Evolutionary conservation across 2,797 vertebrate species (phyloP).

Genomic region (Stomatorhinus walkeri): DNA sequence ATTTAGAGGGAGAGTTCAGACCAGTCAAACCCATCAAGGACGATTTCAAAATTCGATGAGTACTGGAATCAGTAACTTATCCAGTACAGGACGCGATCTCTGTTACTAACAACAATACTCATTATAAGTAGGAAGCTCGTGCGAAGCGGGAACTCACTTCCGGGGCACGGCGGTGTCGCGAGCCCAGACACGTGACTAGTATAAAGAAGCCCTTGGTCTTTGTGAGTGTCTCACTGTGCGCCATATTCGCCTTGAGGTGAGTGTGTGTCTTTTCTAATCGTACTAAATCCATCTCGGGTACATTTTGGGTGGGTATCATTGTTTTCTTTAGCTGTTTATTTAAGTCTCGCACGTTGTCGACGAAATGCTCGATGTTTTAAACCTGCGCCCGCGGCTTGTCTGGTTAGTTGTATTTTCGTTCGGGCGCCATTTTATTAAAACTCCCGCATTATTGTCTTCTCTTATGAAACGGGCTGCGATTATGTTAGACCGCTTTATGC

Average conservation of each 20-base stretch:
- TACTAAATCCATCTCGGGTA: not conserved
- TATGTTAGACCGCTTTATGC: not conserved
- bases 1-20: not conserved
- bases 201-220: conserved; percentile 5
- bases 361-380: not conserved
- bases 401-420: not conserved
- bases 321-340: not conserved
- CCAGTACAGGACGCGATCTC: not conserved
- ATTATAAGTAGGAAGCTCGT: not conserved
- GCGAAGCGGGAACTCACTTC: not conserved
- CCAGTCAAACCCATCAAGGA: not conserved
- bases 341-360: no score
- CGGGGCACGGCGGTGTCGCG: not conserved
- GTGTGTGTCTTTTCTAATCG: not conserved
- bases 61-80: not conserved
- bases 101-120: not conserved
- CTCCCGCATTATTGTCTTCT: not conserved
- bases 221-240: not conserved
- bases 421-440: not conserved
- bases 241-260: not conserved
- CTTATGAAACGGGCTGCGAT: not conserved
- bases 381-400: not conserved
- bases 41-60: not conserved
- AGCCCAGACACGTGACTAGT: not conserved
- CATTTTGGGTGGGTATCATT: not conserved